Percentiles rank a stretch among this genome's conserved stretches.
phyloP scores from a whole-genome alignment of 64 coral and sea anemone genomes.

The Cladopsammia gracilis region DNA sequence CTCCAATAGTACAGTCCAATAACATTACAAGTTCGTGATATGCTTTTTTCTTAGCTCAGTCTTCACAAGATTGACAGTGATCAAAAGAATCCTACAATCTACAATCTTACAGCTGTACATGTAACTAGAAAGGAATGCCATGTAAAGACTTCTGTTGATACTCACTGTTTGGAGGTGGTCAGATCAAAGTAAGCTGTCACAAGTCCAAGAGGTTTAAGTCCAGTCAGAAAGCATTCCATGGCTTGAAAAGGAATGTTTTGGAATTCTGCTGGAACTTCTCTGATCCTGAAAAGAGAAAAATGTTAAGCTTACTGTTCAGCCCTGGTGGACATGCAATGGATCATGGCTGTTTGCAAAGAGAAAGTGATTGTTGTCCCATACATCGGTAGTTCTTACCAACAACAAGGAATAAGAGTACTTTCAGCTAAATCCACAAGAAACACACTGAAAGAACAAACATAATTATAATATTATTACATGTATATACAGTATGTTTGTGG shows the following conservation, averaged over 20 bases:
- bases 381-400: slow-evolving; percentile 61
- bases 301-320: too few species aligned
- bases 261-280: slow-evolving; percentile 81
- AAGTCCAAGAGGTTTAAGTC: slow-evolving; percentile 85
- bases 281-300: slow-evolving; percentile 48
- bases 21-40: too few species aligned
- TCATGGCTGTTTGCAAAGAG: too few species aligned
- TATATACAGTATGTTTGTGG: too few species aligned
- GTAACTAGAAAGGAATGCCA: too few species aligned
- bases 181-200: slow-evolving; percentile 94
- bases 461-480: neutral
- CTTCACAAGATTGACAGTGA: too few species aligned
- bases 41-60: too few species aligned
- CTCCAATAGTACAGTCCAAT: too few species aligned
- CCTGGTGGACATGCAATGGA: too few species aligned
- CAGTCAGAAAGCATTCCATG: slow-evolving; percentile 89
- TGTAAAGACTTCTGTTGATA: neutral
- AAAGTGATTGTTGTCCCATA: too few species aligned
- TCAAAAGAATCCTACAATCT: too few species aligned
- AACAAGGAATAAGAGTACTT: slow-evolving; percentile 87
- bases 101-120: too few species aligned
- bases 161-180: slow-evolving; percentile 92
- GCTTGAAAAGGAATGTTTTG: slow-evolving; percentile 89
- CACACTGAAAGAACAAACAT: slow-evolving; percentile 70
- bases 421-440: slow-evolving; percentile 92